Percentiles rank a stretch among this genome's conserved stretches.
Conservation (phyloP, 35 echinoderm and acorn worm species). For the Anneissia japonica region DNA sequence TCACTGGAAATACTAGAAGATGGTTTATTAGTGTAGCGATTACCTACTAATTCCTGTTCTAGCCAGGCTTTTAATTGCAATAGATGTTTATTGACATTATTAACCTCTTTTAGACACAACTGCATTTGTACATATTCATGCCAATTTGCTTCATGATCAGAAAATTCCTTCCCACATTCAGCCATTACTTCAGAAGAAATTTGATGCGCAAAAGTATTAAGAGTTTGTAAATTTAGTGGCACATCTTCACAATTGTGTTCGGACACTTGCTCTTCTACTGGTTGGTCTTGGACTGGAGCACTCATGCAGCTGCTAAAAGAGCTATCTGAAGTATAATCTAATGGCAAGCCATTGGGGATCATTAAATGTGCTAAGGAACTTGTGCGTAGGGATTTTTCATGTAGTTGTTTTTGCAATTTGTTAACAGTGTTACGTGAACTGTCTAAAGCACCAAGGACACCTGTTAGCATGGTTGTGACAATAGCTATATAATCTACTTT, state of each 20-base stretch:
- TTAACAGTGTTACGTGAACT: not conserved
- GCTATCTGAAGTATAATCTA: not conserved
- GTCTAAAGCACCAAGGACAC: not conserved
- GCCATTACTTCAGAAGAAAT: slow-evolving; percentile 21
- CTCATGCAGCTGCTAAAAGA: not conserved
- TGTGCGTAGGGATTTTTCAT: not conserved
- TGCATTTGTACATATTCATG: slow-evolving; percentile 25
- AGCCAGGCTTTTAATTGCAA: not conserved
- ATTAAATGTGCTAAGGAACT: not conserved
- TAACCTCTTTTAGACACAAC: slow-evolving; percentile 17
- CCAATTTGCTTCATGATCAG: slow-evolving; percentile 10
- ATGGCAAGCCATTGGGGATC: not conserved
- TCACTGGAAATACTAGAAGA: not conserved
- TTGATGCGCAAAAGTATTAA: slow-evolving; percentile 16
- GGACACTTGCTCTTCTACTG: not conserved
- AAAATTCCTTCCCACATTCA: not conserved
- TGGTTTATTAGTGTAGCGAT: not conserved
- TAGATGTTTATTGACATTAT: slow-evolving; percentile 1
- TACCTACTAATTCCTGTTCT: not conserved
- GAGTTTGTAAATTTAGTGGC: not conserved
- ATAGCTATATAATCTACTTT: not conserved
- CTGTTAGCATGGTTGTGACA: not conserved
- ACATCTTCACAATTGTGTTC: not conserved
- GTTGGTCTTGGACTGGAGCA: not conserved
- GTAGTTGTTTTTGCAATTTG: not conserved